Conservation (phyloP, 2,797 vertebrate species). For the Tauraco hartlaubi region DNA sequence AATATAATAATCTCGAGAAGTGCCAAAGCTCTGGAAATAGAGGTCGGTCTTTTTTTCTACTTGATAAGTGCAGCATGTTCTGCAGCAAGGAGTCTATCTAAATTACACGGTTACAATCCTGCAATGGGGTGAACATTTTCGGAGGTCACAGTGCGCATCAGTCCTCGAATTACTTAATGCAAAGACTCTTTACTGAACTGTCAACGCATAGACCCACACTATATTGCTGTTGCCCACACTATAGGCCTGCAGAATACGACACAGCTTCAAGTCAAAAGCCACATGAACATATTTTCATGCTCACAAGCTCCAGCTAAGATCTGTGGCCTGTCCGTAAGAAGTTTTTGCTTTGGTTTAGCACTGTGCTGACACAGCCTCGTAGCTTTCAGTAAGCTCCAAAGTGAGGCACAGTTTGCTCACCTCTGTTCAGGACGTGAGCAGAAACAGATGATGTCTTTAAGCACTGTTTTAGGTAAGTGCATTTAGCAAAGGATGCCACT, state of each 20-base stretch:
- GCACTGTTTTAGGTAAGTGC: neutral
- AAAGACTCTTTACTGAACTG: neutral
- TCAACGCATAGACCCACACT: fast-evolving
- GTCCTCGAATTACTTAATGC: neutral
- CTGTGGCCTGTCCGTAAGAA: neutral
- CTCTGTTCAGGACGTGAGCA: neutral
- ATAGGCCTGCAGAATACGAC: neutral
- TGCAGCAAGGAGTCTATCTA: neutral
- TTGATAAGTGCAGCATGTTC: neutral
- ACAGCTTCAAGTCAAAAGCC: neutral
- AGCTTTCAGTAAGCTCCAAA: neutral
- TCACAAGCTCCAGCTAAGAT: neutral
- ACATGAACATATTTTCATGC: neutral
- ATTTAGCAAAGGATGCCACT: neutral
- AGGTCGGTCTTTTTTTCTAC: neutral
- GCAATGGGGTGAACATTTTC: neutral
- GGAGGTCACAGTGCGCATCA: neutral
- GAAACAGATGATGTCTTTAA: neutral
- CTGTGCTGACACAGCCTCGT: neutral
- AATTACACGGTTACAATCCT: neutral
- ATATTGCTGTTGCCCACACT: neutral
- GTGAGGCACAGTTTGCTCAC: neutral
- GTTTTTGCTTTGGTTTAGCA: neutral
- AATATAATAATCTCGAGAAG: neutral
- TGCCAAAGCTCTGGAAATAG: neutral